phyloP scores from a whole-genome alignment of 2,113 vertebrate genomes.

The Promerops cafer region DNA sequence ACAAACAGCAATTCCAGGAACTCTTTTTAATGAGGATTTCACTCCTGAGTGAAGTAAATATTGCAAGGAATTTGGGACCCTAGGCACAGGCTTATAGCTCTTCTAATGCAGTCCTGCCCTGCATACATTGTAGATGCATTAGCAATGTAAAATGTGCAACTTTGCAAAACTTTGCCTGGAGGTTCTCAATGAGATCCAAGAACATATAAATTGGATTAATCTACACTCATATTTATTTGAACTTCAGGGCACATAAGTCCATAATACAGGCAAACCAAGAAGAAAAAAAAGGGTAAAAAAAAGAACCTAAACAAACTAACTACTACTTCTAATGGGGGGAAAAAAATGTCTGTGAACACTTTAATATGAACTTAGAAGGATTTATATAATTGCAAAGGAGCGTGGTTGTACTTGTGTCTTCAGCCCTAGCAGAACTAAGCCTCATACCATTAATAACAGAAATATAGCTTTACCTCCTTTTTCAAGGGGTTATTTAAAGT shows the following conservation, averaged over 20 bases:
- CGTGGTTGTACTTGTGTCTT: not conserved
- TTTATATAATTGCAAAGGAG: not conserved
- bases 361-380: not conserved
- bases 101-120: not conserved
- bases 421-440: slow-evolving; percentile 39
- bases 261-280: not conserved
- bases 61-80: not conserved
- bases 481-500: slow-evolving; percentile 19
- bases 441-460: slow-evolving; percentile 10
- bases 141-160: not conserved
- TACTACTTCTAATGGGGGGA: not conserved
- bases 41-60: not conserved
- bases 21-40: not conserved
- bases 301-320: not conserved
- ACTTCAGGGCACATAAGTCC: not conserved
- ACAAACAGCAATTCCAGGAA: not conserved
- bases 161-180: not conserved
- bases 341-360: not conserved
- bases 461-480: slow-evolving; percentile 1
- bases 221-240: not conserved
- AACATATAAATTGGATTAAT: not conserved
- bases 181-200: not conserved
- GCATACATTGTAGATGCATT: not conserved
- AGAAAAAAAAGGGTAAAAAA: fast-evolving
- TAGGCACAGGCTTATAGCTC: not conserved